Conservation (phyloP, 2,113 vertebrate species). For the Dicaeum eximium region DNA sequence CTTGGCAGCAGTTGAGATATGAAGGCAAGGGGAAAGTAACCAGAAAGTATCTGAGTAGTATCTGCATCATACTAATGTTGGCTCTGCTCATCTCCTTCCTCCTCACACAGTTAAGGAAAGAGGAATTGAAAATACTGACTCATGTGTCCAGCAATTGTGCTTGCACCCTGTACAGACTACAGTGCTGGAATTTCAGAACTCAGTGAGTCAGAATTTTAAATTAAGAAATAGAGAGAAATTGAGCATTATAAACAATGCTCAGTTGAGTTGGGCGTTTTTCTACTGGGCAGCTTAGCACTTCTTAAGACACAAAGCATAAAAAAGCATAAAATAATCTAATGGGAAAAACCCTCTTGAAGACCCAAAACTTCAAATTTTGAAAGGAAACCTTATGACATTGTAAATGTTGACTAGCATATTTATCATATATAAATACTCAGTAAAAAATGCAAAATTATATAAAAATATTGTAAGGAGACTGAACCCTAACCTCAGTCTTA, state of each 20-base stretch:
- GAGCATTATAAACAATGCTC: neutral
- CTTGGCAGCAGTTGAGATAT: neutral
- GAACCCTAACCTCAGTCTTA: neutral
- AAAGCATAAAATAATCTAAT: neutral
- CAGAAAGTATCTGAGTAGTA: neutral
- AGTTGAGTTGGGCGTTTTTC: accelerated
- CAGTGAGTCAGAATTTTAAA: neutral
- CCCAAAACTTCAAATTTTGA: neutral
- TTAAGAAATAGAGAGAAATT: neutral
- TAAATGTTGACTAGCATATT: neutral
- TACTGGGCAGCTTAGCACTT: neutral
- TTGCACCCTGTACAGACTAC: neutral
- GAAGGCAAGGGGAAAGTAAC: neutral
- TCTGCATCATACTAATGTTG: neutral
- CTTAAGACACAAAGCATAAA: neutral
- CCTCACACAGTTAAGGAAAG: neutral
- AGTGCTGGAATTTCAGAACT: neutral
- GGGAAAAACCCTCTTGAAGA: neutral
- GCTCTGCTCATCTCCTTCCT: neutral
- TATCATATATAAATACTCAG: neutral
- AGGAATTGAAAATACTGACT: neutral
- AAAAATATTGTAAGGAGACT: neutral
- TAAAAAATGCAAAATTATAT: neutral
- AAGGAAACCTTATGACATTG: neutral
- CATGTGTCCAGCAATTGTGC: neutral